A percentile compares a stretch with the other conserved stretches of the same genome.
phyloP scores from a whole-genome alignment of 2,797 vertebrate genomes.

The Pseudochaenichthys georgianus region DNA sequence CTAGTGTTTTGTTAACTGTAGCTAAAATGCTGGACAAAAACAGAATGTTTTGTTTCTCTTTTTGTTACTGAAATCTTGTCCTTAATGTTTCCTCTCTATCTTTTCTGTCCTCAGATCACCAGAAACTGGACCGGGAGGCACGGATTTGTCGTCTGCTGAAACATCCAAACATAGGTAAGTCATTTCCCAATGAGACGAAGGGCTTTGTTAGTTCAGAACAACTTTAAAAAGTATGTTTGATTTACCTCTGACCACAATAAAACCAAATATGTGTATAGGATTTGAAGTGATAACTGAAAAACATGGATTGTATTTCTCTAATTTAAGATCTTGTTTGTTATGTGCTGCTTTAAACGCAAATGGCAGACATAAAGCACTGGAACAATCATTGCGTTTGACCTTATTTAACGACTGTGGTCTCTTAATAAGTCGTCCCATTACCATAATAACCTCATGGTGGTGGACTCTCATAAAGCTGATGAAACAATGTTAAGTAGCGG shows the following conservation, averaged over 20 bases:
- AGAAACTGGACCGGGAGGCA: slow-evolving; percentile 98
- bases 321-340: background rate
- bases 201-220: background rate
- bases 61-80: background rate
- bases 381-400: background rate
- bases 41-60: background rate
- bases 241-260: no score
- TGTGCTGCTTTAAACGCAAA: background rate
- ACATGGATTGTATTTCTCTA: no score
- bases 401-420: background rate
- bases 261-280: no score
- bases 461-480: background rate
- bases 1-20: background rate
- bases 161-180: slow-evolving; percentile 97
- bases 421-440: no score
- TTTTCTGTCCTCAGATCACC: slow-evolving; percentile 89
- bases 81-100: slow-evolving; percentile 27
- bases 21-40: slow-evolving; percentile 1
- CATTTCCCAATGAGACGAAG: background rate
- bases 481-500: background rate
- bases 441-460: no score
- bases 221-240: background rate
- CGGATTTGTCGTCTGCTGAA: slow-evolving; percentile 98
- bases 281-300: no score
- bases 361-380: no score